Conservation (phyloP, 2,797 vertebrate species). For the Leucoraja ocellata region DNA sequence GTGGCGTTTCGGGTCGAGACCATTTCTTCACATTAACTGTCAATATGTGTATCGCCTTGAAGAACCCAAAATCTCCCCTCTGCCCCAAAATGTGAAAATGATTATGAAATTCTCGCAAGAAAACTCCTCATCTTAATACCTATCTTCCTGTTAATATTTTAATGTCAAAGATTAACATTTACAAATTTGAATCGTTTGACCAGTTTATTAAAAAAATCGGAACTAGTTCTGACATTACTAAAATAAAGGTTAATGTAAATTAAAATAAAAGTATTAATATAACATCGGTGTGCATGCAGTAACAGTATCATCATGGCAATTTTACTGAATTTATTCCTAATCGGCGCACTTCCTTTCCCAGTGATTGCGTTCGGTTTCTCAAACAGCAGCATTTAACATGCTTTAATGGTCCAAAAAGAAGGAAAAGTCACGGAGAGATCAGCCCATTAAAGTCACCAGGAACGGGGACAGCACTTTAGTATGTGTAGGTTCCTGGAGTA, state of each 20-base stretch:
- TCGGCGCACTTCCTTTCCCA: not conserved
- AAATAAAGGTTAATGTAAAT: not conserved
- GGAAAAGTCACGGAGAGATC: not conserved
- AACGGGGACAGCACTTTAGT: not conserved
- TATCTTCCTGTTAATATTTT: not conserved
- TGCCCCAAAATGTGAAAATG: not conserved
- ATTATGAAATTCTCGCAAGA: not conserved
- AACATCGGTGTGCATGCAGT: not conserved
- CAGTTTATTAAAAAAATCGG: no score
- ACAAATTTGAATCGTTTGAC: not conserved
- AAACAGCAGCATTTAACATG: no score
- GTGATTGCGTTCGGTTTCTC: not conserved
- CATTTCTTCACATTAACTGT: not conserved
- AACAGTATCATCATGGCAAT: not conserved
- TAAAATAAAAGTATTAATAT: not conserved
- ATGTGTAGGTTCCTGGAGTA: not conserved
- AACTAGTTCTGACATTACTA: not conserved
- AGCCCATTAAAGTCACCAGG: not conserved
- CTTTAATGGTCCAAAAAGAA: not conserved
- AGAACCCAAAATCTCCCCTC: no score
- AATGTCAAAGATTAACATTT: not conserved
- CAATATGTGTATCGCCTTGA: not conserved
- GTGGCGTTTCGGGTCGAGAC: no score
- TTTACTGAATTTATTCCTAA: not conserved
- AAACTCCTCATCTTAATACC: not conserved